Base-by-base conservation (phyloP, 1,140 invertebrate genomes). In the Drosophila mauritiana region DNA sequence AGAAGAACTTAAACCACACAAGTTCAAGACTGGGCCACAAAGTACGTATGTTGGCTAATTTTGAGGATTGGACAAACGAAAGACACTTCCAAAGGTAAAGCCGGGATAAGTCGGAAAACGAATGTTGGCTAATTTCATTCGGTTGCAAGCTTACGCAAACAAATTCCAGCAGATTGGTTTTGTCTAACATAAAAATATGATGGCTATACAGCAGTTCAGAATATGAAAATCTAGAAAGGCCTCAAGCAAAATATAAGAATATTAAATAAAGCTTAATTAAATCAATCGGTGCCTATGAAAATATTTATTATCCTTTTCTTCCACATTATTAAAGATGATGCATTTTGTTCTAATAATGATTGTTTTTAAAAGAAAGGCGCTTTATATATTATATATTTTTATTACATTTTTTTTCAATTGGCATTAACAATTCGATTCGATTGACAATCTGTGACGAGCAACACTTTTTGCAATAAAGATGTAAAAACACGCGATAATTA, bases 11-110 rank as follows among this genome's bases (percentile, higher is more conserved):
- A 62, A 63, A 45, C 20, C 27, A 55, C 37, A 61, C 37, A 61
- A 75, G 73, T 75, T 75, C 73, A 75, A 75, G 73, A 61, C 37
- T 48, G 25, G 27, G 37, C 31, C 51, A 51, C 51, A 43, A 43
- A n/a, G 27, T 17, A 55, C 5, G 10, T 37, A 25, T 53, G 22
- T 53, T 15, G 43, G 48, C 31, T 36, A 68, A 37, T 68, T 67
- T 46, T 5, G 39, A 36, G 65, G 22, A 53, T 36, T 37, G 25
- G 15, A 37, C 20, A 53, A 20, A 36, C 0, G n/a, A 36, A 17
- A 12, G 8, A 34, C 15, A 3, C 27, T 36, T 36, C 20, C 10
- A 20, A 25, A 52, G 62, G 39, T 52, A 31, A 31, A 15, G 31
- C 31, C 4, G 15, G 34, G 57, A 45, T 37, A 37, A 48, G 15